A percentile compares a stretch with the other conserved stretches of the same genome.
phyloP scores from a whole-genome alignment of 2,888 invertebrate genomes.

The Pantelozetes paolii region DNA sequence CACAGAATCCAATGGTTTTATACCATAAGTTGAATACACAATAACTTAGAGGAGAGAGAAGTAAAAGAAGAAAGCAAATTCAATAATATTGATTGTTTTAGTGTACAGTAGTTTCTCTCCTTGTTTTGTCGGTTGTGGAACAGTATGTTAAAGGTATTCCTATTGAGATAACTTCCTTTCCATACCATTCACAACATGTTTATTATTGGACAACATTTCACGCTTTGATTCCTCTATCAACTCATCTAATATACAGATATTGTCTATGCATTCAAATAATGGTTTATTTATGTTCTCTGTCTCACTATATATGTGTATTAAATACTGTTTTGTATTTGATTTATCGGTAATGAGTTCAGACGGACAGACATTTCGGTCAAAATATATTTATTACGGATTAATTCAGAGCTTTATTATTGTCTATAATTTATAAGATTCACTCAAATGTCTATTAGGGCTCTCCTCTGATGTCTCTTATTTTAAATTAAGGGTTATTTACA shows the following conservation, averaged over 20 bases:
- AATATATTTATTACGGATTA: conserved; percentile 9
- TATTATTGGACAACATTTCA: conserved; percentile 19
- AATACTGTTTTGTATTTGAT: too few species aligned
- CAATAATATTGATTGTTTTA: conserved; percentile 8
- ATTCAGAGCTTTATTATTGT: background rate
- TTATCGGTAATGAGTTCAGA: conserved; percentile 14
- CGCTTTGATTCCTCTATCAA: conserved; percentile 13
- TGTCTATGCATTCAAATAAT: background rate
- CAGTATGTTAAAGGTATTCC: background rate
- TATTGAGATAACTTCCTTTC: conserved; percentile 18
- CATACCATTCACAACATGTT: background rate
- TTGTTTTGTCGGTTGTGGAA: background rate
- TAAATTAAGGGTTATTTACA: too few species aligned
- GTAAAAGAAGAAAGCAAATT: too few species aligned
- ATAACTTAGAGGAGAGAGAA: too few species aligned
- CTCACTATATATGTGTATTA: too few species aligned
- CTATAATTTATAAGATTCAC: too few species aligned
- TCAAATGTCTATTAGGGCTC: too few species aligned
- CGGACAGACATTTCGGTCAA: background rate
- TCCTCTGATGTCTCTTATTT: too few species aligned
- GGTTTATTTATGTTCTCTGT: background rate
- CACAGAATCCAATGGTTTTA: too few species aligned
- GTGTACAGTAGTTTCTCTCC: too few species aligned
- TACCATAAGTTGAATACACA: too few species aligned
- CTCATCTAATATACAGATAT: background rate